Evolutionary conservation across 2,797 vertebrate species (phyloP), one percentile per base, ranked within the genome.

Genomic region (Anas bernieri): DNA sequence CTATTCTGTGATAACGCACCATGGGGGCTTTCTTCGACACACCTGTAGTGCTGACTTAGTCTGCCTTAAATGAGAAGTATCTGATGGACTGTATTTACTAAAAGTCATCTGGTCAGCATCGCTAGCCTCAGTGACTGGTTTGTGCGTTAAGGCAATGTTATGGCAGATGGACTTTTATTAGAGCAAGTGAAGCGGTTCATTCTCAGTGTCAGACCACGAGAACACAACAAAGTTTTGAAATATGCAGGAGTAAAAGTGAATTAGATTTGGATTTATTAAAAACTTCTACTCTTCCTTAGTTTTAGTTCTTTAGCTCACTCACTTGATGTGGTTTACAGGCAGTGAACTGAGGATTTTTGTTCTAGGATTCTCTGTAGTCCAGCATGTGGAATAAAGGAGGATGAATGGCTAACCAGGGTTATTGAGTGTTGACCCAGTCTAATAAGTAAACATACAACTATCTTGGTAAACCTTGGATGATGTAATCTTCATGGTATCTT

Each of bases 291-390:
- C 73, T 17, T 1, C 59, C 31, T 83, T 63, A 21, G 4, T 94
- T 94, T 54, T 88, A 85, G n/a, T 85, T 93, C 82, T 91, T 41
- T 48, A 50, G 12, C 50, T 92, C 73, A 31, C 45, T 92, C 17
- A 58, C 9, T 83, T 85, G 62, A 39, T 62, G 58, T 61, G 37
- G 26, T 64, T 43, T 70, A 20, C 4, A 48, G 74, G 90, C 75
- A 87, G n/a, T 46, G 61, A 94, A 72, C 7, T 45, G 43, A 59
- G 22, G 76, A 61, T 92, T 94, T 95, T 95, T 93, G 20, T 92
- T 94, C 13, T 4, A 86, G 31, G 28, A 92, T 43, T 83, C 59
- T 91, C 30, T 84, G 22, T 84, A 50, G 54, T 88, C 70, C 81
- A 84, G 50, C 68, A 41, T 58, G 61, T 94, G 54, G 48, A 88